Base-by-base conservation (phyloP, 2,113 vertebrate genomes). In the Physeter macrocephalus region DNA sequence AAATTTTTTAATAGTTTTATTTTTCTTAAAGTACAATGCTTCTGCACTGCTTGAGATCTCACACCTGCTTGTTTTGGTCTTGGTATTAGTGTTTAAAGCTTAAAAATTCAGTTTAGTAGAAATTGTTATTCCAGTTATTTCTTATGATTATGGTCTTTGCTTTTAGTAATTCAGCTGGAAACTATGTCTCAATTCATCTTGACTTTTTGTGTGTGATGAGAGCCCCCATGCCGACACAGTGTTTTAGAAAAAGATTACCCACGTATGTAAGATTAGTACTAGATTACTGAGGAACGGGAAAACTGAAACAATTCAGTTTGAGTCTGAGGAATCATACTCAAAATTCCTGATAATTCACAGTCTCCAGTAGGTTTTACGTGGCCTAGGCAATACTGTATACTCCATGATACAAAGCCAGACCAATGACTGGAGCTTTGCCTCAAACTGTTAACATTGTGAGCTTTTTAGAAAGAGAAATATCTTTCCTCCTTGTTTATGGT, bases 31-130 rank as follows among this genome's bases (percentile, higher is more conserved):
- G 6, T 43, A 52, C 15, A 39, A 2, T 39, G 43, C 3, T 80
- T 80, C 25, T 88, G 10, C 29, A 4, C 88, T 92, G 25, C 14
- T 72, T 95, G 46, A 66, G 7, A 39, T 88, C 34, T 93, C 41
- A 21, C 1, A 52, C 75, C 20, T 61, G 5, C 86, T 90, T 71
- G 4, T 52, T 67, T 93, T 5, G 25, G 20, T 43, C 3, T 67
- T 80, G 36, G 0, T 36, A 7, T 39, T 83, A 1, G 4, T 57
- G 36, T 2, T 36, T 78, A 78, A 83, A 84, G 2, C 36, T 93
- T 93, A 84, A 91, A 72, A 84, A 87, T 36, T 84, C 29, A 93
- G 18, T n/a, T 41, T 52, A 86, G 29, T 72, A 59, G 31, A 74
- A 52, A 71, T 72, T 52, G 52, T 59, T 72, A 67, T 80, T 34